Conservation (phyloP, 2,888 invertebrate genomes). For the Chromoteleia sp. region DNA sequence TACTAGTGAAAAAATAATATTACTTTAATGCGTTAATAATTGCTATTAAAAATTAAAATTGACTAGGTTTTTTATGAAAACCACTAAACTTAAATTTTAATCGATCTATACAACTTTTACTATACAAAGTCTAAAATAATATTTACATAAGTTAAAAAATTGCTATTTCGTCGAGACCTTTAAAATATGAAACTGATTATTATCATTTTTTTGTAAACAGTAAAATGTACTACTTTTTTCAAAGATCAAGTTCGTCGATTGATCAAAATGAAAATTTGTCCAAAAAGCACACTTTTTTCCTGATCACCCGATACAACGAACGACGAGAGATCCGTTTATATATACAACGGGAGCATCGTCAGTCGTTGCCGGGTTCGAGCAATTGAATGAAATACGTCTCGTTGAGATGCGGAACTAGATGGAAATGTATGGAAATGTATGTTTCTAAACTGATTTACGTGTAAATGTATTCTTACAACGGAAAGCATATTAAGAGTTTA, state of each 20-base stretch:
- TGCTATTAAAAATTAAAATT: no score
- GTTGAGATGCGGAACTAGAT: slow-evolving; percentile 45
- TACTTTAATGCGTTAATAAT: no score
- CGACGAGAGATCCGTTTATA: background rate
- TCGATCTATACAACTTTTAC: no score
- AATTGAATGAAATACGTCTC: slow-evolving; percentile 48
- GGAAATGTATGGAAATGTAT: slow-evolving; percentile 58
- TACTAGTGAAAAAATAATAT: no score
- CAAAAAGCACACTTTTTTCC: background rate
- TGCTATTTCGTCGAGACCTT: no score
- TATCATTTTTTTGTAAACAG: no score
- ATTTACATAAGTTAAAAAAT: no score
- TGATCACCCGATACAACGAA: background rate
- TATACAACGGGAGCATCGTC: slow-evolving; percentile 17
- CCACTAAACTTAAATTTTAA: no score
- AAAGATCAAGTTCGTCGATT: background rate
- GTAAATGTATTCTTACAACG: slow-evolving; percentile 54
- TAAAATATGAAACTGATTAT: no score
- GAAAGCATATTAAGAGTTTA: slow-evolving; percentile 42
- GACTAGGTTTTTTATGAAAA: no score
- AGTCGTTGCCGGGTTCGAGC: slow-evolving; percentile 4
- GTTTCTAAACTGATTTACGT: slow-evolving; percentile 56
- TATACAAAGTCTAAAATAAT: no score
- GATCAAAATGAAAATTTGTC: background rate
- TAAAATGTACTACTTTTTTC: background rate